Evolutionary conservation across 2,888 invertebrate genomes (phyloP), one percentile per base, ranked within the genome.

Genomic region (Machimus rusticus): DNA sequence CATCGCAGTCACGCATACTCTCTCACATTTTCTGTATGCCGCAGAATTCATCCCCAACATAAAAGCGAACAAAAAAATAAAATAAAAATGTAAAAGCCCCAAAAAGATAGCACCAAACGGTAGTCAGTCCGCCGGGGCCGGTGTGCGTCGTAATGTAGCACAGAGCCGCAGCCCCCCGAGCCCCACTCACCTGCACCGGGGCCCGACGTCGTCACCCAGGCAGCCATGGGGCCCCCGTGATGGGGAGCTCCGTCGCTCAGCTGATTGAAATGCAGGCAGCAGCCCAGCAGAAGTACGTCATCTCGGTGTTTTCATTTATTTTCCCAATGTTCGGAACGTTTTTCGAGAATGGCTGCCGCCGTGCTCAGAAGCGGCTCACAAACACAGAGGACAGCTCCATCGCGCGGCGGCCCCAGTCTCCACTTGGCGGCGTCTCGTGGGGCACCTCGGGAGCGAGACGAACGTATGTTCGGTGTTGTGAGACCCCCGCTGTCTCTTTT

Each of bases 341-440:
- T 34, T 79, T 79, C 43, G 79, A 79, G 82, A 84, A 84, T 84
- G 82, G 82, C 82, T 84, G 82, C 82, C 82, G 66, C 82, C 82
- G 57, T 57, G n/a, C 57, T 74, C 31, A 79, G 46, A 51, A 2
- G 23, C 9, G 1, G 28, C 14, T 12, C 28, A 51, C 51, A 51
- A 28, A 16, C 43, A 46, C 43, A 46, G 9, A 46, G 43, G 9
- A 43, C 2, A 28, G 28, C 19, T 23, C 57, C 66, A 66, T 28
- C 46, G 23, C 31, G 39, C 39, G 39, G 5, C 23, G 31, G 28
- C 12, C 66, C 66, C 66, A 66, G 39, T 28, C 79, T 46, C 51
- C 51, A 79, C 43, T 39, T n/a, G 43, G 43, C 43, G 43, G 43
- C 43, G n/a, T 39, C 23, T 19, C 43, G 78, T n/a, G 78, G 37